Evolutionary conservation across 2,113 vertebrate species (phyloP), one percentile per base, ranked within the genome.

Genomic region (Paracanthobrama guichenoti): DNA sequence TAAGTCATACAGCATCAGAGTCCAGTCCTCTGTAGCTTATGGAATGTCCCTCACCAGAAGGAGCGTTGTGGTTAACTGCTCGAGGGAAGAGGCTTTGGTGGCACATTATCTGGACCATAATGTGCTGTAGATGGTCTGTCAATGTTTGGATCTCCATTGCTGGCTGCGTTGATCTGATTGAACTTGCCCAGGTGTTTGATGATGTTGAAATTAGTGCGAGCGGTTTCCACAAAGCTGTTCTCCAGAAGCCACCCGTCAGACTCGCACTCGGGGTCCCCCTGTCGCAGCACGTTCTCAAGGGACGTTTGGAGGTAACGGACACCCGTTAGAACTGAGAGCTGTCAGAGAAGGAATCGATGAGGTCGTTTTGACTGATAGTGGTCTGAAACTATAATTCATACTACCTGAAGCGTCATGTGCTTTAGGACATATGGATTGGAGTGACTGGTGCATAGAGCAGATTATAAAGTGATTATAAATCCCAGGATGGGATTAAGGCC

Each of bases 261-360:
- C 85, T 96, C 95, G 0, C 90, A 92, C 14, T 96, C 94, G 0
- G 93, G 84, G 78, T 97, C 94, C 1, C 95, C 96, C 6, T 94
- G 88, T 5, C 92, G 90, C 3, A 96, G 90, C 7, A 96, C 92
- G 0, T 96, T 97, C 88, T 95, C 96, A 94, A 97, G 95, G 83
- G 96, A 93, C 0, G 96, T 97, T 92, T 97, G 96, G 53, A 97
- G 94, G 90, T 96, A 97, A 2, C 96, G 95, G 7, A 97, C 95
- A 7, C 96, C 96, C 2, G 93, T 95, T 31, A 97, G 93, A 16
- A 97, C 95, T 44, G 93, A 94, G 77, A 97, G 90, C 96, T 96
- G 91, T 77, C 18, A 93, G 75, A 96, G 79, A 62, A 90, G 26
- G 28, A 35, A 60, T 24, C 22, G 20, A 24, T 28, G 39, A 64